Evolutionary conservation across 2,113 vertebrate species (phyloP).

Genomic region (Petrocephalus microphthalmus): DNA sequence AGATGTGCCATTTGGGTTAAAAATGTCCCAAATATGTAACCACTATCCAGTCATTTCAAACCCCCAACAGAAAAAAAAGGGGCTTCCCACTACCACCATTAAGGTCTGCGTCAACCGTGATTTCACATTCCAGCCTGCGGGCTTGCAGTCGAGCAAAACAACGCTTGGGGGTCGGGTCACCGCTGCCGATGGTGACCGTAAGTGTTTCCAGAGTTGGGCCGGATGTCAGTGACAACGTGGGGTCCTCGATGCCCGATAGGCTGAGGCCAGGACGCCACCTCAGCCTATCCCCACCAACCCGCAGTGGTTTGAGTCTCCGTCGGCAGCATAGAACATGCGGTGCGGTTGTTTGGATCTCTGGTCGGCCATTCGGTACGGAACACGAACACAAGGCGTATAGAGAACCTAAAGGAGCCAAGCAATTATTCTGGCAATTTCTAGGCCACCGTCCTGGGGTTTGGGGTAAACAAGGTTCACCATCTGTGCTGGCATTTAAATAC

Average conservation of each 20-base stretch:
- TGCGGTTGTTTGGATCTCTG: neutral
- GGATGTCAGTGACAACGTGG: neutral
- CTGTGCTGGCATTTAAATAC: neutral
- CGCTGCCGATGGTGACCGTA: neutral
- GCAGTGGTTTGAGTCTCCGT: neutral
- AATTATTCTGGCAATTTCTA: conserved; percentile 18
- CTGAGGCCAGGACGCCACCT: neutral
- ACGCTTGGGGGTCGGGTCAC: neutral
- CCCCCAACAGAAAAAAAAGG: neutral
- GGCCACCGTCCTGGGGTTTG: conserved; percentile 11
- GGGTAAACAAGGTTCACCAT: conserved; percentile 9
- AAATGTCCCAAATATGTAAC: neutral
- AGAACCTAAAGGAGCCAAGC: neutral
- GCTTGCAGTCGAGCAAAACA: neutral
- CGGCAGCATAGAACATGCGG: neutral
- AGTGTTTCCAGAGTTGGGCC: neutral
- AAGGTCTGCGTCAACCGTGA: neutral
- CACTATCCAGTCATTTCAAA: neutral
- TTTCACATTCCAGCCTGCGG: neutral
- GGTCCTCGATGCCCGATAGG: neutral
- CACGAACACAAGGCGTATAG: neutral
- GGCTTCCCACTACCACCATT: neutral
- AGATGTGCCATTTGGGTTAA: neutral
- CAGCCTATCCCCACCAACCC: neutral
- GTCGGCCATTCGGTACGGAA: neutral